Evolutionary conservation across 1,140 invertebrate genomes (phyloP).

Genomic region (Drosophila biarmipes): DNA sequence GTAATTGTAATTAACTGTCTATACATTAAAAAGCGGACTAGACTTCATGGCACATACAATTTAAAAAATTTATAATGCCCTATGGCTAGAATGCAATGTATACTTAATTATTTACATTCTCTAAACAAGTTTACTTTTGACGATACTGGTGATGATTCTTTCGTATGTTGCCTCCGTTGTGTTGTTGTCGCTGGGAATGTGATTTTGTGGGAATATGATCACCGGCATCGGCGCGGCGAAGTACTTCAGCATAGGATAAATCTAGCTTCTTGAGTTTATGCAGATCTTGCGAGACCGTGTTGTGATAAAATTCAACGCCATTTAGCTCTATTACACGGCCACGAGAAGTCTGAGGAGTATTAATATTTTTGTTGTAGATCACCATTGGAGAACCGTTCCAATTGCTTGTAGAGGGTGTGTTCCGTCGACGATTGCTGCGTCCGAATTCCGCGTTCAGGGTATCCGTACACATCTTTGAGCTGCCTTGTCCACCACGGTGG

Average conservation of each 20-base stretch:
- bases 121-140: constrained; percentile 23
- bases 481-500: constrained; percentile 82
- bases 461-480: constrained; percentile 82
- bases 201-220: constrained; percentile 54
- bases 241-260: constrained; percentile 92
- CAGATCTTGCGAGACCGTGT: constrained; percentile 91
- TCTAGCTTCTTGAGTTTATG: constrained; percentile 92
- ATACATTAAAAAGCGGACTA: constrained; percentile 16
- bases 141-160: constrained; percentile 26
- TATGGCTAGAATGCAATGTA: constrained; percentile 12
- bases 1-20: constrained; percentile 10
- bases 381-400: constrained; percentile 89
- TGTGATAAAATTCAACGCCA: constrained; percentile 87
- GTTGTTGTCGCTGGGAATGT: constrained; percentile 26
- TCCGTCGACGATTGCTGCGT: constrained; percentile 11
- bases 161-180: constrained; percentile 14
- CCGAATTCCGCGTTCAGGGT: constrained; percentile 50
- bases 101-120: constrained; percentile 22
- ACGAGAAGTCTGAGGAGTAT: constrained; percentile 30
- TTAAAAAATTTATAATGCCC: constrained; percentile 12
- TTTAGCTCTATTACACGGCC: constrained; percentile 68
- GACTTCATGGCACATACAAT: constrained; percentile 15
- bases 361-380: constrained; percentile 87
- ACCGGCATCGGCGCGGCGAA: constrained; percentile 88
- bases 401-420: constrained; percentile 86